Base-by-base conservation (phyloP, 1,140 invertebrate species). In the Campodea augens region DNA sequence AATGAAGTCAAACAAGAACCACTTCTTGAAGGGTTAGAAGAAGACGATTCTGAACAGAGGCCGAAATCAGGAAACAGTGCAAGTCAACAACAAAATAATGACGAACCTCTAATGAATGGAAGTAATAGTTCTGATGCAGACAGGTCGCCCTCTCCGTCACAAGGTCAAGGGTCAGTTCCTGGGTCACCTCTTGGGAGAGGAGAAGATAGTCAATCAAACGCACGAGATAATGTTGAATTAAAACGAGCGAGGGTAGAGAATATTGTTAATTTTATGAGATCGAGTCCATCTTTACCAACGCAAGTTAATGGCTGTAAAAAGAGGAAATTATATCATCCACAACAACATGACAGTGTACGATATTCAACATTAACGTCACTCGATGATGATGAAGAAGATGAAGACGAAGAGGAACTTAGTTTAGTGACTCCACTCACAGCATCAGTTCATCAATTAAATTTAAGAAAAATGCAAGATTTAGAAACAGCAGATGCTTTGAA, bases 251-350 rank as follows among this genome's bases (percentile, higher is more conserved):
- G 89, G 46, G 86, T 93, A 43, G 90, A 95, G 67, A 90, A 90
- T 60, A 92, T 93, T 49, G 84, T 92, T 41, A 87, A 81, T 42
- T 83, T 80, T 40, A 92, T 92, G 81, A 71, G 84, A 46, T 79
- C 81, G 51, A 85, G 82, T 54, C 81, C 84, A 5, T 51, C 47
- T 44, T 76, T 75, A 21, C 69, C 72, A 4, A 72, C 75, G 60
- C 42, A 43, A 45, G 82, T 86, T 44, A 90, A 86, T 61, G 89
- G 83, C 36, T 93, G 83, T 66, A 92, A 92, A 60, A 96, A 96
- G 66, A 72, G 91, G 19, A 97, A 96, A 63, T 70, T 95, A n/a
- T 93, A 93, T 59, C 86, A 93, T 54, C 91, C 91, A 1, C 87
- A 92, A 58, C 89, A 93, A 55, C 87, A 92, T 58, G 84, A 88